Evolutionary conservation across 2,797 vertebrate species (phyloP), one percentile per base, ranked within the genome.

Genomic region (Muscicapa comitata): DNA sequence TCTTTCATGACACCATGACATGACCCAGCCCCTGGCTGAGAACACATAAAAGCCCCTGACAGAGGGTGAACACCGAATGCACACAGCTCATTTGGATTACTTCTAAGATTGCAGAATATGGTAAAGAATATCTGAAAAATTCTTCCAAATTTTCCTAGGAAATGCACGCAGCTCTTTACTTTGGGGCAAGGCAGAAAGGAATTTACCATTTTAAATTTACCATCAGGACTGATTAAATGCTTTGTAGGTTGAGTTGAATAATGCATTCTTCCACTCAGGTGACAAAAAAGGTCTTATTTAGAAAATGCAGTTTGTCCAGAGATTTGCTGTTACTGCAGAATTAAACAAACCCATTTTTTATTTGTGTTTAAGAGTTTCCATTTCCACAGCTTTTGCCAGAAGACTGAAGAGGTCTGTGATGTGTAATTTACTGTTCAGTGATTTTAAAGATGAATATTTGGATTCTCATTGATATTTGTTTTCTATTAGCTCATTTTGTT

Each of bases 391-490:
- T 88, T 90, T 93, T 93, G 88, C 83, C 94, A 95, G 75, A 53
- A 94, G 40, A 37, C 82, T 77, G 67, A 90, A 83, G 78, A 88
- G 45, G 72, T 61, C 86, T 85, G 73, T 68, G 68, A 90, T 82
- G n/a, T 85, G 24, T 93, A 79, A 87, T 92, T 89, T 96, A 84
- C 74, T 86, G 51, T 61, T 87, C 24, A 62, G 72, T 83, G 84
- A 90, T 93, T 94, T 95, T 74, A 90, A 95, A 94, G 87, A 88
- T 62, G 77, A 92, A 87, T 95, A 74, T 90, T 88, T 95, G 71
- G 67, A 92, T 93, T 80, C 63, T 84, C 59, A 81, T 42, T 84
- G 79, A 95, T 95, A 95, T 38, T 82, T 94, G 31, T 66, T 80
- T 95, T 88, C 91, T 94, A 89, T 83, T 90, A 77, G 67, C 53